phyloP scores from a whole-genome alignment of 2,113 vertebrate species.

The Hirundichthys speculiger region DNA sequence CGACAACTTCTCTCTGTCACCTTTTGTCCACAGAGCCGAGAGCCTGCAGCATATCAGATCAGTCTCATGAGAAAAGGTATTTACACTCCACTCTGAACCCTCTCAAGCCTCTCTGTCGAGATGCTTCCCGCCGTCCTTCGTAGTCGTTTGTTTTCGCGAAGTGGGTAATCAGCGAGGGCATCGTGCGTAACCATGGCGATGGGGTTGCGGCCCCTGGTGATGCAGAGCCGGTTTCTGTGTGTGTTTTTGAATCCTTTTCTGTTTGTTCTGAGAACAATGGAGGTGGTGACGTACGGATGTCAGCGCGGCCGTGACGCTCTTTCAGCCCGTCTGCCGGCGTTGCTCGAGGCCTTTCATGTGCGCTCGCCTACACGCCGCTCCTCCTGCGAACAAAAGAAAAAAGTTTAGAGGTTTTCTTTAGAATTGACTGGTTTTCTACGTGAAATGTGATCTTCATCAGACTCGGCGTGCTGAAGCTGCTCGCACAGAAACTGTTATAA shows the following conservation, averaged over 20 bases:
- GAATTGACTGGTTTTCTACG: too few relatives aligned
- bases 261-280: slow-evolving; percentile 9
- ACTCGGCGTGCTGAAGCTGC: too few relatives aligned
- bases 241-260: slow-evolving; percentile 22
- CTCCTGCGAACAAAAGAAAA: too few relatives aligned
- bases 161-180: slow-evolving; percentile 10
- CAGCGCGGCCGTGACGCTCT: slow-evolving; percentile 3
- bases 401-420: too few relatives aligned
- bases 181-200: slow-evolving; percentile 31
- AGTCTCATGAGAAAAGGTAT: slow-evolving; percentile 89
- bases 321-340: background rate
- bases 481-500: too few relatives aligned
- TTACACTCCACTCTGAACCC: background rate
- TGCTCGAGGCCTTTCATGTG: background rate
- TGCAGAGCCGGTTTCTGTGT: slow-evolving; percentile 9
- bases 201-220: slow-evolving; percentile 45
- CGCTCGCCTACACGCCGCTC: background rate
- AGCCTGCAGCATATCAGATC: slow-evolving; percentile 79
- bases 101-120: too few relatives aligned
- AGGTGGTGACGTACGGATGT: slow-evolving; percentile 5
- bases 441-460: too few relatives aligned
- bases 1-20: slow-evolving; percentile 3
- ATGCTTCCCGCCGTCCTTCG: too few relatives aligned
- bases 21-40: slow-evolving; percentile 85
- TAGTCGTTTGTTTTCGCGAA: too few relatives aligned